Evolutionary conservation across 2,888 invertebrate genomes (phyloP), one percentile per base, ranked within the genome.

Genomic region (Sinodicranocentrus sp.): DNA sequence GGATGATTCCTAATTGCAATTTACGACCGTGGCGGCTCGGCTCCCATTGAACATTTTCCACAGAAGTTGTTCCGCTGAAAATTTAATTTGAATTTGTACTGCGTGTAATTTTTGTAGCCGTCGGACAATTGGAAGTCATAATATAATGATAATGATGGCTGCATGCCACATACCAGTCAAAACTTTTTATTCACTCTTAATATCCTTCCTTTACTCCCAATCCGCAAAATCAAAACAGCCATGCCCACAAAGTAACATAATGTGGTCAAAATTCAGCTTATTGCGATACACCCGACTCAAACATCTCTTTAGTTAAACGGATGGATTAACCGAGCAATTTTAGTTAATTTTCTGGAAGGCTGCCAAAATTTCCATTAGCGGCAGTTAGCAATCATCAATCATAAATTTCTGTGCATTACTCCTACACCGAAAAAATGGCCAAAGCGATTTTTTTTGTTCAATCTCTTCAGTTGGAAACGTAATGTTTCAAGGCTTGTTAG

Each of bases 31-130:
- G 79, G 71, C 71, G 65, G 71, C 48, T 70, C 71, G 79, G 72
- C 79, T 79, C 71, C 79, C 79, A 79, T 72, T 79, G 71, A 79
- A 65, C 52, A 72, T 79, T 79, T 72, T 79, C 79, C 21, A 79
- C 79, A 79, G 79, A 79, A 79, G 79, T 79, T 72, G 79, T 65
- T 79, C 79, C 79, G 79, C 79, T 79, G 71, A 79, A 79, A 79
- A 79, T 79, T 79, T 72, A 79, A 79, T 79, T 79, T 79, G 79
- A 79, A 79, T 79, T 79, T 79, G 79, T 72, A 72, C 72, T 79
- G 71, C 72, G 65, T 79, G 79, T 79, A 79, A 79, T 79, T 79
- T 79, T 65, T 79, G 79, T 79, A 71, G 79, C 79, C 79, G 79
- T 65, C 72, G 79, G 79, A 79, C 79, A 79, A 79, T 79, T 71